phyloP scores from a whole-genome alignment of 1,140 invertebrate species.

The Drosophila melanica region DNA sequence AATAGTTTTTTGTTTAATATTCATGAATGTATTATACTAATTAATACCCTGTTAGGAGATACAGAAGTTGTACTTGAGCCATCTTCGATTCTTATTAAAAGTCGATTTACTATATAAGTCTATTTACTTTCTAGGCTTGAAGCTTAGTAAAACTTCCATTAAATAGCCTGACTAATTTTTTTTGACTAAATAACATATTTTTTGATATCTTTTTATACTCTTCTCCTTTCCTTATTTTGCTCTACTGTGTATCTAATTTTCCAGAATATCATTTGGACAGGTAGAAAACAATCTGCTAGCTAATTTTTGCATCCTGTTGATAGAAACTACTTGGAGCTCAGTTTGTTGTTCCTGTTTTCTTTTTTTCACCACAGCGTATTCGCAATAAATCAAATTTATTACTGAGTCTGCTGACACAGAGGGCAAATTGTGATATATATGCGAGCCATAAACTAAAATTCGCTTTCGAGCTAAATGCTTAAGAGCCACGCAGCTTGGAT shows the following conservation, averaged over 20 bases:
- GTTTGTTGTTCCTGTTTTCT: background rate
- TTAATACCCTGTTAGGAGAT: background rate
- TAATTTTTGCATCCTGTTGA: background rate
- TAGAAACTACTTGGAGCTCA: conserved; percentile 12
- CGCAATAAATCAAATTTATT: conserved; percentile 42
- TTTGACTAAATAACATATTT: too few species aligned
- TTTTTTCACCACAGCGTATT: conserved; percentile 23
- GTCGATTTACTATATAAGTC: too few species aligned
- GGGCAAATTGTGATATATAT: conserved; percentile 31
- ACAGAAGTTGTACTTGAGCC: too few species aligned
- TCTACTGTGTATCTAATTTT: background rate
- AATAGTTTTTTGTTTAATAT: background rate
- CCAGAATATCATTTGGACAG: background rate
- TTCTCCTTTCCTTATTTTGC: background rate
- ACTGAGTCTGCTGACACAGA: conserved; percentile 14
- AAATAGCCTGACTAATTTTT: too few species aligned
- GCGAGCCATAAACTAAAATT: conserved; percentile 23
- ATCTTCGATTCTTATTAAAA: too few species aligned
- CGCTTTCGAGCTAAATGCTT: conserved; percentile 20
- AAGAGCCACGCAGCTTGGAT: conserved; percentile 7
- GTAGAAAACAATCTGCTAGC: background rate
- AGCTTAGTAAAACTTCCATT: too few species aligned
- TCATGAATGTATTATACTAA: background rate
- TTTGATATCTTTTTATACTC: background rate
- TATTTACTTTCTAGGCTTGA: too few species aligned